Conservation (phyloP, 2,888 invertebrate genomes). For the Deroplatys truncata region DNA sequence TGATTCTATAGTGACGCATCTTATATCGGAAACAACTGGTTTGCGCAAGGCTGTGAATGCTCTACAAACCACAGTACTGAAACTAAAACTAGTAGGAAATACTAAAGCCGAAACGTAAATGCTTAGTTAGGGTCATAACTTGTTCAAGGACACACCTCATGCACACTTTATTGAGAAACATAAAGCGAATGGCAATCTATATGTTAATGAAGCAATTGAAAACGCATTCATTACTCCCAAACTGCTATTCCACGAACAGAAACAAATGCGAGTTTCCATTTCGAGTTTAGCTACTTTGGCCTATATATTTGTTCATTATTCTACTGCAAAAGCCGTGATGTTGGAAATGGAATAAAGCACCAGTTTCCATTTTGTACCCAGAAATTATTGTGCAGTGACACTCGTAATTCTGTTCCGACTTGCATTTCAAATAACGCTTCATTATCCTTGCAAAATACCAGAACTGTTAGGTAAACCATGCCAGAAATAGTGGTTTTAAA, state of each 20-base stretch:
- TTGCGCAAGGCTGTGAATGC: no score
- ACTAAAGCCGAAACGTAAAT: not conserved
- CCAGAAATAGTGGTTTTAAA: no score
- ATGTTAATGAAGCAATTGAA: not conserved
- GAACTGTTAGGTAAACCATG: no score
- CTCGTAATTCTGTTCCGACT: not conserved
- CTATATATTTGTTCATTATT: not conserved
- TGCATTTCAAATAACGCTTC: not conserved
- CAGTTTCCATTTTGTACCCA: not conserved
- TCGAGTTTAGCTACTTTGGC: not conserved
- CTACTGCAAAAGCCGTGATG: not conserved
- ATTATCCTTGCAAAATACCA: not conserved
- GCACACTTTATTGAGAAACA: not conserved
- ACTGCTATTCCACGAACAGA: not conserved
- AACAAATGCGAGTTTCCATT: not conserved
- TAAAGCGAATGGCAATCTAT: not conserved
- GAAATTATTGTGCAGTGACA: not conserved
- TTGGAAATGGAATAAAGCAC: not conserved
- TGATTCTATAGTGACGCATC: no score
- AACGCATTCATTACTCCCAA: not conserved
- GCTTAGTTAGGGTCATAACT: not conserved
- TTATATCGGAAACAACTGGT: no score
- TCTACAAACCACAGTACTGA: no score
- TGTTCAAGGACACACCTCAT: not conserved
- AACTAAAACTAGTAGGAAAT: not conserved